Conservation (phyloP, 2,113 vertebrate genomes). For the Patagioenas fasciata region DNA sequence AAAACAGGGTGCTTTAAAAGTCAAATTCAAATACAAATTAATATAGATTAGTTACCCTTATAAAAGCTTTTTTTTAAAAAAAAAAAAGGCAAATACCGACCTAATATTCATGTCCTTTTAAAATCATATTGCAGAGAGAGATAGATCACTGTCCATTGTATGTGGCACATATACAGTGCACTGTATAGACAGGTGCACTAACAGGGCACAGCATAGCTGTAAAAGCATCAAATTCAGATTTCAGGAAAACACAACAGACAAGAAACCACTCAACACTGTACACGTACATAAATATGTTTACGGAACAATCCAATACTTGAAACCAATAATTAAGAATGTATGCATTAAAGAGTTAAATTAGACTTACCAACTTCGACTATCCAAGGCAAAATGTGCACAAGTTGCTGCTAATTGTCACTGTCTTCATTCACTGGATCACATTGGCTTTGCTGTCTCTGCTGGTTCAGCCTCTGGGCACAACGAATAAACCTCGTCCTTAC, state of each 20-base stretch:
- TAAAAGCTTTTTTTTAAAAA: not conserved
- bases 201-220: not conserved
- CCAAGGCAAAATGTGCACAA: constrained; percentile 70
- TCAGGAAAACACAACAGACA: not conserved
- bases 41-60: not conserved
- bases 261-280: not conserved
- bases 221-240: not conserved
- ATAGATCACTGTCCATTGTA: not conserved
- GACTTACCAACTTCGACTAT: constrained; percentile 86
- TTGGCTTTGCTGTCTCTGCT: constrained; percentile 74
- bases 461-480: constrained; percentile 84
- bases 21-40: not conserved
- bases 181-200: not conserved
- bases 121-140: not conserved
- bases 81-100: not conserved
- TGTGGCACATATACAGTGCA: not conserved
- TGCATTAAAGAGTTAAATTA: constrained; percentile 45
- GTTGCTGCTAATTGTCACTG: constrained; percentile 79
- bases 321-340: not conserved
- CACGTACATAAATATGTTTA: not conserved
- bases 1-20: not conserved
- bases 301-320: not conserved
- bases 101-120: not conserved
- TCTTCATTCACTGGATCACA: constrained; percentile 84
- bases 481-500: constrained; percentile 80